phyloP scores from a whole-genome alignment of 2,113 vertebrate species.

The Ahaetulla prasina region DNA sequence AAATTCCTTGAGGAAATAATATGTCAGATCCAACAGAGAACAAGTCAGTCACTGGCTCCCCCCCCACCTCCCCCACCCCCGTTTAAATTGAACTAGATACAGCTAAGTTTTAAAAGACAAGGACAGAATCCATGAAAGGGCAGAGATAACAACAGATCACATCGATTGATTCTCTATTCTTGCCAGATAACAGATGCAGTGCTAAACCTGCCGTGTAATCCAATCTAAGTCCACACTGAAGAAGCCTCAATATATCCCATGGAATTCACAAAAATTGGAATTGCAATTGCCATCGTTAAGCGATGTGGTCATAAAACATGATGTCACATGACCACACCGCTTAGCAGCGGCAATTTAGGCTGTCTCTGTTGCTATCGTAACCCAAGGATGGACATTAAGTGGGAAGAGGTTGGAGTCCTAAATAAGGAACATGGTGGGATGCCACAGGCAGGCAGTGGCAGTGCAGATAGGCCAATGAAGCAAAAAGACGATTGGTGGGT shows the following conservation, averaged over 20 bases:
- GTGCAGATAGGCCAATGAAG: neutral
- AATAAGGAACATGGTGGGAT: neutral
- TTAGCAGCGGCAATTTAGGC: neutral
- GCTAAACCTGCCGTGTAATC: neutral
- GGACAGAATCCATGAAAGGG: neutral
- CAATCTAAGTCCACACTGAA: neutral
- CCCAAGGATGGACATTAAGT: neutral
- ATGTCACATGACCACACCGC: neutral
- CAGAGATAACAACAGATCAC: neutral
- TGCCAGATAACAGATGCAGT: neutral
- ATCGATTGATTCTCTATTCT: neutral
- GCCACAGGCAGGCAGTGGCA: neutral
- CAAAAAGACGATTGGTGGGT: too few relatives aligned
- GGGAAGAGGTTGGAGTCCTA: neutral
- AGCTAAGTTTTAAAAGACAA: neutral
- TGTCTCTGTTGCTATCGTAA: neutral
- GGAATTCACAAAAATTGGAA: neutral
- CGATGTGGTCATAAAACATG: neutral
- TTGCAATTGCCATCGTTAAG: neutral
- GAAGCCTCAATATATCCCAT: neutral
- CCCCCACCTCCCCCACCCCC: neutral
- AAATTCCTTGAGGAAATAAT: neutral
- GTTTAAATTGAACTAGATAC: neutral
- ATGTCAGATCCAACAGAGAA: neutral
- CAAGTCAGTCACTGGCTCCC: neutral